Evolutionary conservation across 2,797 vertebrate species (phyloP).

Genomic region (Heliangelus exortis): DNA sequence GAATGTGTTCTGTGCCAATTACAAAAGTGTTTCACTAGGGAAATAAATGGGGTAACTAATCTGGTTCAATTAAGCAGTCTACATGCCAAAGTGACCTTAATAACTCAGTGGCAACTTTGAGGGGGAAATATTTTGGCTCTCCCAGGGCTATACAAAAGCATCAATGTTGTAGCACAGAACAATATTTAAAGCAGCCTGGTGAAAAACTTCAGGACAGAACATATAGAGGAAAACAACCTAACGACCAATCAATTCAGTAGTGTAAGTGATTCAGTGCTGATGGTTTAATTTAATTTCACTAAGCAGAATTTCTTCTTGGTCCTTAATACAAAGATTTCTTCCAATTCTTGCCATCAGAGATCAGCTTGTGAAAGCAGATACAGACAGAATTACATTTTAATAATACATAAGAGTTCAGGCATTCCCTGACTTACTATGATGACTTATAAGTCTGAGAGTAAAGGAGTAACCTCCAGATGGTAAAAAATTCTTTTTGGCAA

Average conservation of each 20-base stretch:
- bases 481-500: neutral
- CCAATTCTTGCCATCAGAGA: neutral
- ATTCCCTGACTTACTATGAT: neutral
- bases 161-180: neutral
- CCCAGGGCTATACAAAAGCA: constrained; percentile 11
- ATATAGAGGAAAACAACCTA: neutral
- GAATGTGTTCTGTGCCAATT: constrained; percentile 40
- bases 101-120: constrained; percentile 25
- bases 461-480: neutral
- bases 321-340: neutral
- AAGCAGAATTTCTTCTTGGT: neutral
- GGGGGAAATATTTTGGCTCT: constrained; percentile 30
- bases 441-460: neutral
- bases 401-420: neutral
- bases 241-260: neutral
- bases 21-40: constrained; percentile 32
- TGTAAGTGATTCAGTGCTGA: neutral
- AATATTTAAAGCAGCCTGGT: constrained; percentile 16
- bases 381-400: neutral
- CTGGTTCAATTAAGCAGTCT: constrained; percentile 53
- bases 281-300: neutral
- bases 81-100: constrained; percentile 38
- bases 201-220: neutral
- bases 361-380: neutral
- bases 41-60: constrained; percentile 41